A percentile compares a stretch with the other conserved stretches of the same genome.
phyloP scores from a whole-genome alignment of 1,140 invertebrate genomes.

The Caenorhabditis latens region DNA sequence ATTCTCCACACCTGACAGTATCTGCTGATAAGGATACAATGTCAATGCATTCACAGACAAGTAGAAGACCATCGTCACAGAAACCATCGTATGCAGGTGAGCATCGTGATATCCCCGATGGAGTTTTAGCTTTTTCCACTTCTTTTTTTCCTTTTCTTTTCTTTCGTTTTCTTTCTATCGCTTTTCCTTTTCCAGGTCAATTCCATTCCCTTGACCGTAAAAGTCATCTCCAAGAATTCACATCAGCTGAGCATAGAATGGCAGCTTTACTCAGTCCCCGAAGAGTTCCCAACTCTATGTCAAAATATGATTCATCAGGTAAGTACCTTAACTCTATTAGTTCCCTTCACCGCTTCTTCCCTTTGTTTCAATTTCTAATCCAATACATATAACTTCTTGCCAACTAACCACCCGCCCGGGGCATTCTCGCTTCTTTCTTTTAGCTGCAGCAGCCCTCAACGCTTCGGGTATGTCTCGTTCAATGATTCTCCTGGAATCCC shows the following conservation, averaged over 20 bases:
- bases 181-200: slow-evolving; percentile 19
- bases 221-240: slow-evolving; percentile 63
- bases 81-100: slow-evolving; percentile 42
- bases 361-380: neutral
- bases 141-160: neutral
- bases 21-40: slow-evolving; percentile 48
- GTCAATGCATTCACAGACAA: slow-evolving; percentile 48
- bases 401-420: neutral
- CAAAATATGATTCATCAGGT: slow-evolving; percentile 48
- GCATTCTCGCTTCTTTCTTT: slow-evolving; percentile 10
- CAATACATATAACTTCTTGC: neutral
- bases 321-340: neutral
- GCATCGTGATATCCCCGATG: neutral
- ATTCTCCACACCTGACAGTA: slow-evolving; percentile 30
- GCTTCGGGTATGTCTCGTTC: slow-evolving; percentile 57
- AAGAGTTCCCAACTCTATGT: slow-evolving; percentile 46
- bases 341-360: slow-evolving; percentile 2
- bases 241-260: slow-evolving; percentile 19
- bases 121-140: slow-evolving; percentile 14
- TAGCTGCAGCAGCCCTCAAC: slow-evolving; percentile 51
- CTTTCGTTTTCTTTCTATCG: slow-evolving; percentile 20
- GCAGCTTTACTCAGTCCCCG: slow-evolving; percentile 44
- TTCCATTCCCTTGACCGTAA: slow-evolving; percentile 70
- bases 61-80: slow-evolving; percentile 33
- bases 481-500: slow-evolving; percentile 53